Percentiles rank a stretch among this genome's conserved stretches.
phyloP scores from a whole-genome alignment of 2,113 vertebrate species.

The Centropus unirufus region DNA sequence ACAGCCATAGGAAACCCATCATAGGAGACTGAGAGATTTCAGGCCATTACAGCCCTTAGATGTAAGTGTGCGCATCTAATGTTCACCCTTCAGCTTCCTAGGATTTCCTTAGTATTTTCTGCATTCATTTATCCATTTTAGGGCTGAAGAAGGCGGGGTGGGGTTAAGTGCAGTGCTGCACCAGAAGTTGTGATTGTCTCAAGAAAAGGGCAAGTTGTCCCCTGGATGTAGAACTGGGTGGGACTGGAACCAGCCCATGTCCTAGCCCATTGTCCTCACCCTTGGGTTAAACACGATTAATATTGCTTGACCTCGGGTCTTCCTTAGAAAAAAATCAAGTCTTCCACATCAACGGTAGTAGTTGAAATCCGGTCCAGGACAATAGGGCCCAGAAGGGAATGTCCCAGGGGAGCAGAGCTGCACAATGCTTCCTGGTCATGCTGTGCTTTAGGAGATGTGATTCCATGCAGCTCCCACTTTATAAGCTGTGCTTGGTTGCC shows the following conservation, averaged over 20 bases:
- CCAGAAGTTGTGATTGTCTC: neutral
- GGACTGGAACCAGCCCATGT: neutral
- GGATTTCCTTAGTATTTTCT: neutral
- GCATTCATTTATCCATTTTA: neutral
- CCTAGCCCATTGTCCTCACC: neutral
- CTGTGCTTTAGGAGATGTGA: fast-evolving
- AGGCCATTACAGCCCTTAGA: neutral
- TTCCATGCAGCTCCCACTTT: neutral
- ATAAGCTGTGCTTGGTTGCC: neutral
- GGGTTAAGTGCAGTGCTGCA: neutral
- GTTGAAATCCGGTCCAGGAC: neutral
- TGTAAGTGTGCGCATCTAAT: fast-evolving
- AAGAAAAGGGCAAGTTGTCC: neutral
- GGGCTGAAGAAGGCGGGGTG: neutral
- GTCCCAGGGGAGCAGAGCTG: constrained; percentile 8
- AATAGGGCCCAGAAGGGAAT: neutral
- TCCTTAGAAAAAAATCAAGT: neutral
- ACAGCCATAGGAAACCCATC: neutral
- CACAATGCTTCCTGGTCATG: neutral
- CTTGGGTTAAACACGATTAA: neutral
- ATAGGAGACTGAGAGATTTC: neutral
- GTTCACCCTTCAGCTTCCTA: neutral
- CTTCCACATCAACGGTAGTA: neutral
- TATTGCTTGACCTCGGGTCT: neutral
- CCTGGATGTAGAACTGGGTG: fast-evolving